Evolutionary conservation across 2,797 vertebrate genomes (phyloP).

Genomic region (Melanotaenia trifasciata): DNA sequence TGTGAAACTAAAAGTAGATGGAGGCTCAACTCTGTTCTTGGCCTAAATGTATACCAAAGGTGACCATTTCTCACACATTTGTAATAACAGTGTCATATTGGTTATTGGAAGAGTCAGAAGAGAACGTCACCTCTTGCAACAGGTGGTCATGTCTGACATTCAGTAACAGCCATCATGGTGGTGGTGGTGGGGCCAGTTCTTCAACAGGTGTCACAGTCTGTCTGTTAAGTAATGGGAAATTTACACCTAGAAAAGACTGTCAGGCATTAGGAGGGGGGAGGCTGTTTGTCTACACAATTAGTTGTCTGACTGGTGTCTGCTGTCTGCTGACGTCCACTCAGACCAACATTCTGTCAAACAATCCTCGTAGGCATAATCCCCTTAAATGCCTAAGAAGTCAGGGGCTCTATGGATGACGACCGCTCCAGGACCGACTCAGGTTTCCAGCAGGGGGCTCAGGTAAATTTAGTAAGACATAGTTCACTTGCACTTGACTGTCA

Average conservation of each 20-base stretch:
- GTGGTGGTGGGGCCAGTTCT: constrained; percentile 15
- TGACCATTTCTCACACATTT: constrained; percentile 38
- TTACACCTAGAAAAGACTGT: constrained; percentile 12
- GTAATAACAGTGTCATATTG: constrained; percentile 31
- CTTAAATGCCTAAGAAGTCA: constrained; percentile 72
- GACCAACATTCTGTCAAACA: constrained; percentile 41
- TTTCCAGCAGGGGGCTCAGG: constrained; percentile 70
- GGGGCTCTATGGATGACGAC: constrained; percentile 53
- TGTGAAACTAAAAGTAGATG: constrained; percentile 1
- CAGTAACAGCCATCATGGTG: constrained; percentile 7
- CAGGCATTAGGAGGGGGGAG: background rate
- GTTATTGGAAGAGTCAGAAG: constrained; percentile 34
- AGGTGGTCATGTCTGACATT: constrained; percentile 56
- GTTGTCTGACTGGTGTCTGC: constrained; percentile 5
- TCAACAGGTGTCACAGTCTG: constrained; percentile 45
- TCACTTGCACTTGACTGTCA: constrained; percentile 60
- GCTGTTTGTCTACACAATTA: background rate
- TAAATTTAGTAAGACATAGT: constrained; percentile 74
- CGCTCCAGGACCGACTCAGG: constrained; percentile 56
- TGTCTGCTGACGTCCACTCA: constrained; percentile 16
- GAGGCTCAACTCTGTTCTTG: background rate
- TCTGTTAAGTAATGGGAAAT: constrained; percentile 42
- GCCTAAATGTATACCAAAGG: constrained; percentile 26
- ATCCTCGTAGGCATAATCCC: constrained; percentile 31
- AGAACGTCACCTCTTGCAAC: constrained; percentile 40